These are phyloP conservation scores for Eristalinus aeneus DNA, from an alignment of 2,888 invertebrate genomes.

Conservation along the genomic window DNA sequence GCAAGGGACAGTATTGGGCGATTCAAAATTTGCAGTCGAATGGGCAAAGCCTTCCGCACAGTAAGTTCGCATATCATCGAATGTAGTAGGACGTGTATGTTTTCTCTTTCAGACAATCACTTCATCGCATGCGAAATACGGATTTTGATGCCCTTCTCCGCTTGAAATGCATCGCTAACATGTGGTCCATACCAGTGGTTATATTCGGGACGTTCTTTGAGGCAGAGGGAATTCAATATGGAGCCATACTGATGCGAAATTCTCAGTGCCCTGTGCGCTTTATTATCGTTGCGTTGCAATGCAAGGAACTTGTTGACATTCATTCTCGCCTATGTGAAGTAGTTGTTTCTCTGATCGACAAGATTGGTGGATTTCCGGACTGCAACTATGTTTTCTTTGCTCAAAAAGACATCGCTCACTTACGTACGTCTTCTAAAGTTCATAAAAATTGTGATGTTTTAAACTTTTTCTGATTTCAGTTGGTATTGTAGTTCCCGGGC, in stretches of 20 bases:
- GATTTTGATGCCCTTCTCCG: constrained; percentile 76
- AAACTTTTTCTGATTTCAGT: constrained; percentile 61
- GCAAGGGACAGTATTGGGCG: constrained; percentile 72
- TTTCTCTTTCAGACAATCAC: constrained; percentile 72
- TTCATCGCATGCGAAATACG: constrained; percentile 74
- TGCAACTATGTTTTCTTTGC: constrained; percentile 74
- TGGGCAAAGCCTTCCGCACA: constrained; percentile 76
- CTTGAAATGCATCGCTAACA: constrained; percentile 76
- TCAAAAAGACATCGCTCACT: constrained; percentile 73
- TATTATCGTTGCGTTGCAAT: constrained; percentile 72
- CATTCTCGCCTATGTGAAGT: constrained; percentile 76
- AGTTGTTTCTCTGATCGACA: constrained; percentile 73
- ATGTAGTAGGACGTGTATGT: too few relatives aligned
- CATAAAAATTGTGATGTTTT: too few relatives aligned
- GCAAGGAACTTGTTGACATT: constrained; percentile 73
- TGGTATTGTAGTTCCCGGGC: constrained; percentile 72
- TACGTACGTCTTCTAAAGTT: constrained; percentile 71
- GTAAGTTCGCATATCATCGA: constrained; percentile 68
- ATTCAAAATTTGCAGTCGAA: constrained; percentile 73
- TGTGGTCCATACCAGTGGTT: constrained; percentile 75
- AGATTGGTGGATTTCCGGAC: constrained; percentile 74
- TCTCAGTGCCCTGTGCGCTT: constrained; percentile 65
- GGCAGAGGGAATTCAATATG: constrained; percentile 73
- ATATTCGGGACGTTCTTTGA: constrained; percentile 75
- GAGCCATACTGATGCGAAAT: constrained; percentile 73